Conservation (phyloP, 2,888 invertebrate species). For the Sialis lutaria region DNA sequence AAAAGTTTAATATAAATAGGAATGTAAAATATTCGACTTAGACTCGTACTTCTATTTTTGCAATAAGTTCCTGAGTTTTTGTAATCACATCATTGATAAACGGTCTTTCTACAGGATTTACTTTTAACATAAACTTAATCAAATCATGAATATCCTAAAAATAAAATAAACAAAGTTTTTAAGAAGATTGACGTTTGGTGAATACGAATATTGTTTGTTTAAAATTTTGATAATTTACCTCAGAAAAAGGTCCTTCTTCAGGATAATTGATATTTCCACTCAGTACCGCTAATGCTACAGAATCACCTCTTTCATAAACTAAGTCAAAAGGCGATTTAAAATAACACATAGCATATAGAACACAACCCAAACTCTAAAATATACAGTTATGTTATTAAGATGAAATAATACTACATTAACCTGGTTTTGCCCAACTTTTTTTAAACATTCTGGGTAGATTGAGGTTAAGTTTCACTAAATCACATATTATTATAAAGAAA, state of each 20-base stretch:
- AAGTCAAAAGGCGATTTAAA: conserved; percentile 74
- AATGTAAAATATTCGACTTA: conserved; percentile 16
- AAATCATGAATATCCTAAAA: conserved; percentile 50
- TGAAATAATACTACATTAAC: neutral
- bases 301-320: conserved; percentile 70
- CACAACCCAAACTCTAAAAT: conserved; percentile 64
- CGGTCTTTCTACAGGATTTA: conserved; percentile 60
- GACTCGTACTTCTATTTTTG: conserved; percentile 36
- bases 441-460: neutral
- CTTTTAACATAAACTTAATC: conserved; percentile 49
- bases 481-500: neutral
- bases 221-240: conserved; percentile 22
- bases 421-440: neutral
- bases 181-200: neutral
- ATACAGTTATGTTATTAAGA: conserved; percentile 6
- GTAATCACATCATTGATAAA: conserved; percentile 56
- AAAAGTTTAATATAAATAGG: no score
- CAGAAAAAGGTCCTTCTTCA: conserved; percentile 42
- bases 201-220: no score
- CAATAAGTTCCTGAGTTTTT: conserved; percentile 36
- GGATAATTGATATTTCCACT: conserved; percentile 58
- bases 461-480: neutral
- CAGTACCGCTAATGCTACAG: conserved; percentile 69
- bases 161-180: conserved; percentile 12
- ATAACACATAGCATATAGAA: conserved; percentile 70